Conservation (phyloP, 2,113 vertebrate species). For the Oncorhynchus kisutch region DNA sequence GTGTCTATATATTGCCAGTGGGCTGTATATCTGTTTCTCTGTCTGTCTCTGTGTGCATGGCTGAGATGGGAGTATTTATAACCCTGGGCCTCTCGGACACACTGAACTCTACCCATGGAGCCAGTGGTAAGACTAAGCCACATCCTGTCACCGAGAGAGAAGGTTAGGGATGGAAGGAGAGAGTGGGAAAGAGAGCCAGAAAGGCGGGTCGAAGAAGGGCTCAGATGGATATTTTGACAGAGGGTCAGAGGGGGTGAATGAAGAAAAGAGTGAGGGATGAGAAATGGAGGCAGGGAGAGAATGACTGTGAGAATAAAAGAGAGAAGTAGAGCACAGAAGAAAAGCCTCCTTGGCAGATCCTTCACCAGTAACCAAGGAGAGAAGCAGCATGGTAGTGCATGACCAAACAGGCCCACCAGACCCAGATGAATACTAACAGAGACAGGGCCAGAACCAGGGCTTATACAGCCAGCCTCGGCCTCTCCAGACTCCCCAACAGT, state of each 20-base stretch:
- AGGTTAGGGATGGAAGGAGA: background rate
- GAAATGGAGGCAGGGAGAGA: background rate
- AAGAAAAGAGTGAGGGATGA: background rate
- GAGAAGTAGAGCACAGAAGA: constrained; percentile 24
- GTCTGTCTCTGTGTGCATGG: background rate
- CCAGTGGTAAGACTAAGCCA: constrained; percentile 52
- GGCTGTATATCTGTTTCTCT: background rate
- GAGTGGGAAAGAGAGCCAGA: background rate
- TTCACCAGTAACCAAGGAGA: constrained; percentile 39
- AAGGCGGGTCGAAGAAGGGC: background rate
- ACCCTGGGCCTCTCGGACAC: constrained; percentile 16
- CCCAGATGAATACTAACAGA: constrained; percentile 39
- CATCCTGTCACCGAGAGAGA: constrained; percentile 20
- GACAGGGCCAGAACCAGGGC: background rate
- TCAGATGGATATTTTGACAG: background rate
- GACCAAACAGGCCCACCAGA: constrained; percentile 29
- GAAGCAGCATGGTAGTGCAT: constrained; percentile 47
- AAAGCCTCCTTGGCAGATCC: constrained; percentile 33
- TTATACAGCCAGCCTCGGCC: constrained; percentile 2
- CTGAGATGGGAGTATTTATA: constrained; percentile 8
- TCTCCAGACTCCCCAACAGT: background rate
- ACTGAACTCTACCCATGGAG: constrained; percentile 35
- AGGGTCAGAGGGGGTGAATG: background rate
- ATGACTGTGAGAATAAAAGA: constrained; percentile 19
- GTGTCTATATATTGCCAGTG: no score